Base-by-base conservation (phyloP, 2,888 invertebrate genomes). In the Callimorpha dominula region DNA sequence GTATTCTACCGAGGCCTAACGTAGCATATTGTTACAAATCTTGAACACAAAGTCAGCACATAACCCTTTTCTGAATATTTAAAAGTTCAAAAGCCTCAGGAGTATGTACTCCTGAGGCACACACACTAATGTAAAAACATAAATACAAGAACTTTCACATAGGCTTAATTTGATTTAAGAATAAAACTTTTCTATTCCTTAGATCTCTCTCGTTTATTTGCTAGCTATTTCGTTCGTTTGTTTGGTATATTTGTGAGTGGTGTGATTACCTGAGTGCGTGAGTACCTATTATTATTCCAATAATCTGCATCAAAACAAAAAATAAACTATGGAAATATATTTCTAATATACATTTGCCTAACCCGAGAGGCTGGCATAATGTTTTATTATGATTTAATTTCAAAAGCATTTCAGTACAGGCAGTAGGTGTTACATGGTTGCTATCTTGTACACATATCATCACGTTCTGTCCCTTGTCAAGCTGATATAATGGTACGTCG, bases 361-460 rank as follows among this genome's bases (percentile, higher is more conserved):
- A 57, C 20, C 20, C 11, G 20, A 57, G 9, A 57, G 11, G 20
- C 11, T 57, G 12, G 4, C 11, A 9, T 11, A 57, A 20, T 7
- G 12, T 20, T 57, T 20, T 57, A 9, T 57, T n/a, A 20, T 57
- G 20, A n/a, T 20, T 57, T 57, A 52, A 54, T 12, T 20, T 46
- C 57, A 57, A 54, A 54, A n/a, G 54, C 9, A 9, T 54, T 40
- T 52, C 57, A 54, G 57, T 42, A 54, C 42, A 46, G 17, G 9
- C 11, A 50, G n/a, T 9, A 17, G 17, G 42, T 31, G 72, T 76
- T 73, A 71, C 71, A 78, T 57, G 62, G 72, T 64, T 40, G 62
- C 63, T 74, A 79, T 77, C 77, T 71, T 60, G 72, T 11, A 63
- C 20, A 72, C 69, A 72, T 73, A 76, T 77, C 82, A 77, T 80